Evolutionary conservation across 1,140 invertebrate species (phyloP).

Genomic region (Carposina sasakii): DNA sequence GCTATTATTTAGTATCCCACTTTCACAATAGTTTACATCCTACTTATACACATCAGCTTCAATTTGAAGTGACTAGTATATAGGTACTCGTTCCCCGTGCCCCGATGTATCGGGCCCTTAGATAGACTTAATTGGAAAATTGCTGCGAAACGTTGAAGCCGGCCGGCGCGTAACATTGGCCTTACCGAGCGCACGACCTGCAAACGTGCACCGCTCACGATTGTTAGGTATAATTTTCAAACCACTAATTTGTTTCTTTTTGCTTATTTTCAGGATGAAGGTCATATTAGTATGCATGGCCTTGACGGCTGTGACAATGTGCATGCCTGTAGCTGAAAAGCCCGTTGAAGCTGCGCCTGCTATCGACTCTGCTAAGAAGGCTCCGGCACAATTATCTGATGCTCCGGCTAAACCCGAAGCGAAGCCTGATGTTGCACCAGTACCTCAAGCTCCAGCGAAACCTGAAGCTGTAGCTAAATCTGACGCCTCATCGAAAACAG

Average conservation of each 20-base stretch:
- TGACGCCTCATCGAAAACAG: slow-evolving; percentile 33
- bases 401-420: slow-evolving; percentile 24
- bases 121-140: slow-evolving; percentile 66
- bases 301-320: slow-evolving; percentile 56
- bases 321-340: slow-evolving; percentile 64
- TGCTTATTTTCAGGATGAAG: slow-evolving; percentile 70
- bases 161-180: slow-evolving; percentile 65
- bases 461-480: slow-evolving; percentile 11
- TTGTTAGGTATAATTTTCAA: slow-evolving; percentile 32
- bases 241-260: slow-evolving; percentile 50
- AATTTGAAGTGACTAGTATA: slow-evolving; percentile 46
- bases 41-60: slow-evolving; percentile 46
- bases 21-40: slow-evolving; percentile 62
- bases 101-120: slow-evolving; percentile 52
- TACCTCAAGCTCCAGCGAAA: slow-evolving; percentile 12
- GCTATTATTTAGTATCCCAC: slow-evolving; percentile 29
- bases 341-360: slow-evolving; percentile 13
- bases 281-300: slow-evolving; percentile 64
- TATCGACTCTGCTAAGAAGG: slow-evolving; percentile 24
- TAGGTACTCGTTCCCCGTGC: slow-evolving; percentile 35
- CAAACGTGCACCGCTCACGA: slow-evolving; percentile 45
- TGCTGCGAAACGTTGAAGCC: slow-evolving; percentile 46
- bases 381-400: slow-evolving; percentile 30
- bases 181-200: slow-evolving; percentile 59
- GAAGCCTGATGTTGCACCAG: slow-evolving; percentile 26